Evolutionary conservation across 2,113 vertebrate species (phyloP).

Genomic region (Platanista minor): DNA sequence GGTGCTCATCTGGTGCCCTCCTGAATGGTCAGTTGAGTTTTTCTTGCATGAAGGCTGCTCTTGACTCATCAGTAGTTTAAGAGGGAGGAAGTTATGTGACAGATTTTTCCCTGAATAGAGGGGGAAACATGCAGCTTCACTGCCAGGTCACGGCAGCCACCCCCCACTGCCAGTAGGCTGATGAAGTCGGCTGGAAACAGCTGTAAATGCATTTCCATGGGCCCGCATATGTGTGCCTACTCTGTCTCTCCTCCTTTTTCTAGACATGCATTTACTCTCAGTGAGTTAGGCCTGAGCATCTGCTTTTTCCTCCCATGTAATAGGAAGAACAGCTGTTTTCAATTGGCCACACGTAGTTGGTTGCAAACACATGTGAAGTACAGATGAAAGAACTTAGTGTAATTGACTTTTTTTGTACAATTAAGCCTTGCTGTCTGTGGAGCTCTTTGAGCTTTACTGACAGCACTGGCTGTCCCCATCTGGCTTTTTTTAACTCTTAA

Average conservation of each 20-base stretch:
- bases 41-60: not conserved
- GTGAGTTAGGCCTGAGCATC: constrained; percentile 12
- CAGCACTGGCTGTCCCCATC: not conserved
- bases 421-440: not conserved
- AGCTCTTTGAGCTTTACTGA: constrained; percentile 27
- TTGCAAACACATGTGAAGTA: constrained; percentile 36
- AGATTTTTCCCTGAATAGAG: constrained; percentile 16
- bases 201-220: not conserved
- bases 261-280: not conserved
- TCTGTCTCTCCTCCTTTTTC: not conserved
- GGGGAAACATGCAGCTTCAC: not conserved
- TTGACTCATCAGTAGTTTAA: constrained; percentile 22
- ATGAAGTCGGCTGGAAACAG: not conserved
- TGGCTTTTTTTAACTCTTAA: constrained; percentile 41
- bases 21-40: not conserved
- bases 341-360: constrained; percentile 48
- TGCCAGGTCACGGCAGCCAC: not conserved
- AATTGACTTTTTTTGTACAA: constrained; percentile 41
- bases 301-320: constrained; percentile 19
- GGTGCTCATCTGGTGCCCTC: not conserved
- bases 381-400: constrained; percentile 28
- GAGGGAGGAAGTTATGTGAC: not conserved
- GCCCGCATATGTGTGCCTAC: not conserved
- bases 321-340: constrained; percentile 60
- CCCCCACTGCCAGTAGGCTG: not conserved